Evolutionary conservation across 2,113 vertebrate species (phyloP), one percentile per base, ranked within the genome.

Genomic region (Boulengeromyrus knoepffleri): DNA sequence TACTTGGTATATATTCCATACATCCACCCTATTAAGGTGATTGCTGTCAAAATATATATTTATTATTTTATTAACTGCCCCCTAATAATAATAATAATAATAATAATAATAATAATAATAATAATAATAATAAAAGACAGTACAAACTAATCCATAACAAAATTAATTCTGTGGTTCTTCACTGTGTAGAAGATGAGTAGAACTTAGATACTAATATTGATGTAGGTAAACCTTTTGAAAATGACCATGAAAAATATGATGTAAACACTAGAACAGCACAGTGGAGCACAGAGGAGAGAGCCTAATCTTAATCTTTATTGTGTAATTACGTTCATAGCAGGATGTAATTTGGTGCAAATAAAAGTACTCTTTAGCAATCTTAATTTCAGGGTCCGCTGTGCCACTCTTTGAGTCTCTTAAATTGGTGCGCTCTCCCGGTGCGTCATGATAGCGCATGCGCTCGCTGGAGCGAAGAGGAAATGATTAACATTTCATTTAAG

Each of bases 401-500:
- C 80, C 42, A 89, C 52, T 88, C 62, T 91, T 83, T 87, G 74
- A 87, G 66, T 83, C 70, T 12, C n/a, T 74, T 24, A 88, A 91
- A 91, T 91, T 89, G 85, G 85, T 90, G 87, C 83, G 86, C 85
- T 62, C 87, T 88, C 85, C 89, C 56, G 89, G 50, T 62, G 88
- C 70, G 42, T 84, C 39, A 74, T 7, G 88, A 89, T 77, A 87
- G 89, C 89, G 24, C 66, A 50, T 17, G n/a, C 9, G 24, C 42
- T 42, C 45, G 39, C 66, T 84, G 86, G 47, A 27, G 42, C 70
- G 27, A 49, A 39, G 27, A 45, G 86, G 66, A 50, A 87, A 90
- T 83, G 47, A 90, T 90, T 90, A 90, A 53, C 85, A 56, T 83
- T 80, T 80, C 47, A 83, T 88, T 90, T 90, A 80, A 84, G 62